Percentiles rank a stretch among this genome's conserved stretches.
Conservation (phyloP, 2,113 vertebrate species). For the Phrynosoma platyrhinos region DNA sequence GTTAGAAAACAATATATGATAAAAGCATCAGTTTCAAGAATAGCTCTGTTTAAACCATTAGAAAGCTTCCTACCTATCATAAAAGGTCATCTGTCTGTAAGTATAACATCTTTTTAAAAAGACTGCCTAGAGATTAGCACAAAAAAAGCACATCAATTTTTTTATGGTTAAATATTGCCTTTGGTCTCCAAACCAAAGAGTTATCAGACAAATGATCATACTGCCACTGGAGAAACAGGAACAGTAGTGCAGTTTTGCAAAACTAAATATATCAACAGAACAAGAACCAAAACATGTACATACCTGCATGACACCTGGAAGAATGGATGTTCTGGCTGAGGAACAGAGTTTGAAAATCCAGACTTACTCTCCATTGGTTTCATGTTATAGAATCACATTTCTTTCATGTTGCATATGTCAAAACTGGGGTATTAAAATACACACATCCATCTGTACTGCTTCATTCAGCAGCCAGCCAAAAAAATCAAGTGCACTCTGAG, state of each 20-base stretch:
- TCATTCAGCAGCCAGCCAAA: conserved; percentile 49
- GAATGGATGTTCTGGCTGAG: conserved; percentile 80
- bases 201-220: conserved; percentile 27
- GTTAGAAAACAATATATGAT: conserved; percentile 4
- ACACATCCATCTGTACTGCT: conserved; percentile 31
- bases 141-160: conserved; percentile 43
- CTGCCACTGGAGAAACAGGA: conserved; percentile 25
- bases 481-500: conserved; percentile 34
- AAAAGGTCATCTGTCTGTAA: conserved; percentile 4
- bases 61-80: background rate
- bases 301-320: conserved; percentile 86
- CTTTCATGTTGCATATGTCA: conserved; percentile 57
- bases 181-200: background rate
- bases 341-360: conserved; percentile 81
- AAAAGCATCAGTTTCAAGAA: conserved; percentile 46
- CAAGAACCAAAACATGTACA: conserved; percentile 73
- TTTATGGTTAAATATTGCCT: conserved; percentile 31
- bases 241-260: conserved; percentile 27
- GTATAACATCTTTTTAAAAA: conserved; percentile 22
- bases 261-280: conserved; percentile 28
- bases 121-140: background rate
- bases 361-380: conserved; percentile 83
- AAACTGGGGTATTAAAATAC: background rate
- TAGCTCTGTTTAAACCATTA: conserved; percentile 44
- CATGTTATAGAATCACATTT: conserved; percentile 48